phyloP scores from a whole-genome alignment of 1,140 invertebrate species.

The Tetragonula clypearis region DNA sequence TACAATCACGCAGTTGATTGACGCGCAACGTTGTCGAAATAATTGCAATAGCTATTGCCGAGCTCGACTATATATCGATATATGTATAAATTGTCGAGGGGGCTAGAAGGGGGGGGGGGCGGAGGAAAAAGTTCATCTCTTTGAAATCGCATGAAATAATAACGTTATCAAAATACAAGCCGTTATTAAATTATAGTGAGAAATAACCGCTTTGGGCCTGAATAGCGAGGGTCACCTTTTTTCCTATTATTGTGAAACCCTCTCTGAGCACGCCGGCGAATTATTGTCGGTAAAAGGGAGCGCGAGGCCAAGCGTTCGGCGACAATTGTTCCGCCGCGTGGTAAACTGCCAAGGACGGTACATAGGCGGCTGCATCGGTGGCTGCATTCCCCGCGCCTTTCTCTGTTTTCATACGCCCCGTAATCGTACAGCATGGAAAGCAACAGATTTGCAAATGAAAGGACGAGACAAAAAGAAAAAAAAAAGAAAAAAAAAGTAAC shows the following conservation, averaged over 20 bases:
- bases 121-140: not conserved
- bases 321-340: slow-evolving; percentile 67
- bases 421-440: slow-evolving; percentile 20
- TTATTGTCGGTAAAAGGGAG: slow-evolving; percentile 55
- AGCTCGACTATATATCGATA: not conserved
- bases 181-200: slow-evolving; percentile 74
- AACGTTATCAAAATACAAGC: slow-evolving; percentile 70
- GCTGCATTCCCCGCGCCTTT: slow-evolving; percentile 41
- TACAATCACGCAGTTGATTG: not conserved
- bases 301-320: slow-evolving; percentile 27
- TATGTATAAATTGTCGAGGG: slow-evolving; percentile 5
- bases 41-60: not conserved
- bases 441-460: slow-evolving; percentile 19
- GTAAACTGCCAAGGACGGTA: slow-evolving; percentile 70
- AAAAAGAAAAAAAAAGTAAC: too few species aligned
- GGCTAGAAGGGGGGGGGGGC: too few species aligned
- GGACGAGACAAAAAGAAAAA: too few species aligned
- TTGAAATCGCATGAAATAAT: slow-evolving; percentile 61
- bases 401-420: slow-evolving; percentile 28
- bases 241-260: slow-evolving; percentile 76
- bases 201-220: slow-evolving; percentile 69
- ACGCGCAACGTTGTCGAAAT: not conserved
- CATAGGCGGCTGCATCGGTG: slow-evolving; percentile 70
- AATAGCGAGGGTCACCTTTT: slow-evolving; percentile 72
- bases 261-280: slow-evolving; percentile 57